These are phyloP conservation scores for Drosophila emarginata DNA, from an alignment of 2,888 invertebrate genomes.

Conservation along the genomic window DNA sequence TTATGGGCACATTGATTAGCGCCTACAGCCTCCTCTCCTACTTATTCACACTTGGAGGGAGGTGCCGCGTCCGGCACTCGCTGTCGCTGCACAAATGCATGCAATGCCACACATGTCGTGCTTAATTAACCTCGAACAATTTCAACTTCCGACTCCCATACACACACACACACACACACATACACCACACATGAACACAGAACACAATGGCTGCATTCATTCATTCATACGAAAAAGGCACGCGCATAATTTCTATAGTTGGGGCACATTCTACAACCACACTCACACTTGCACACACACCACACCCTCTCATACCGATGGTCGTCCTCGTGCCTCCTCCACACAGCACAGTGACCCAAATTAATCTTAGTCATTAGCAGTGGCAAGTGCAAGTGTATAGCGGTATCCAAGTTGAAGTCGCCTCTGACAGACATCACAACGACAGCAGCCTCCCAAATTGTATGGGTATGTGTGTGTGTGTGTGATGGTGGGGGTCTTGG, in stretches of 20 bases:
- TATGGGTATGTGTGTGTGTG: not conserved
- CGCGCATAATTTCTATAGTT: conserved; percentile 54
- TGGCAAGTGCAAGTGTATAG: conserved; percentile 58
- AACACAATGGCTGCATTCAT: conserved; percentile 34
- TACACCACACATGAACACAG: conserved; percentile 21
- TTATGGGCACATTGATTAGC: conserved; percentile 72
- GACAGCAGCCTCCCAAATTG: conserved; percentile 19
- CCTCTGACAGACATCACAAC: conserved; percentile 38
- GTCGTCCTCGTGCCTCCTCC: not conserved
- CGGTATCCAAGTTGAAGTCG: conserved; percentile 40
- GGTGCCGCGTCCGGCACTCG: conserved; percentile 40
- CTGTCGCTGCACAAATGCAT: conserved; percentile 54
- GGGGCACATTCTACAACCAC: conserved; percentile 6
- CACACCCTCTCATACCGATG: not conserved
- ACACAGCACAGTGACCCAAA: conserved; percentile 73
- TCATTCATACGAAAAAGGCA: conserved; percentile 41
- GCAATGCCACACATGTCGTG: conserved; percentile 76
- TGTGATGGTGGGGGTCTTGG: not conserved
- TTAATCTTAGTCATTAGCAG: conserved; percentile 77
- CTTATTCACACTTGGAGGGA: conserved; percentile 60
- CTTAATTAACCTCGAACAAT: conserved; percentile 79
- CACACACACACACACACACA: conserved; percentile 27
- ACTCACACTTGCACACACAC: not conserved
- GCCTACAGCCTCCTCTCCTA: conserved; percentile 31
- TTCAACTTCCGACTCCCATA: conserved; percentile 45